phyloP scores from a whole-genome alignment of 2,797 vertebrate species.

The Coendou prehensilis region DNA sequence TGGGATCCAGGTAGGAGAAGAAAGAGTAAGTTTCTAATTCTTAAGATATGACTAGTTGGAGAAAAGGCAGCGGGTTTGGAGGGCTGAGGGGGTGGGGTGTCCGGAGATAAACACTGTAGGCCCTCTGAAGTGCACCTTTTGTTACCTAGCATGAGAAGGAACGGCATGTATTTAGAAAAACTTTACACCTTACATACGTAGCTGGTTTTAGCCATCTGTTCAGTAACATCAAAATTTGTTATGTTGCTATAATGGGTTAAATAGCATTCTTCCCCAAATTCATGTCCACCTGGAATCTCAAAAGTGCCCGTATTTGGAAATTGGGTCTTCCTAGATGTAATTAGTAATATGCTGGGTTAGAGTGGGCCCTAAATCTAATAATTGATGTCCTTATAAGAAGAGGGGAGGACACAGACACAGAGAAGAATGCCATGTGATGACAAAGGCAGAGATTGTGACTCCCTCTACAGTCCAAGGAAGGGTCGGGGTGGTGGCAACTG shows the following conservation, averaged over 20 bases:
- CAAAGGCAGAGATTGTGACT: neutral
- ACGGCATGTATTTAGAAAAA: neutral
- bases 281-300: neutral
- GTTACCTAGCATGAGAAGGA: neutral
- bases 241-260: neutral
- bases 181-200: neutral
- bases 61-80: neutral
- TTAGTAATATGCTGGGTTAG: neutral
- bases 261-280: neutral
- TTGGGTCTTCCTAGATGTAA: neutral
- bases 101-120: neutral
- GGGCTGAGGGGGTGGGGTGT: neutral
- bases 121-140: neutral
- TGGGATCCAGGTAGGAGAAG: constrained; percentile 28
- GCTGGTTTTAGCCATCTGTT: constrained; percentile 28
- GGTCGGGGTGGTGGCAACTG: neutral
- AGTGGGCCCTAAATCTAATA: neutral
- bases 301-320: constrained; percentile 40
- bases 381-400: neutral
- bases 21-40: constrained; percentile 61
- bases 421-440: neutral
- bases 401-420: neutral
- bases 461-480: neutral
- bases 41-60: neutral
- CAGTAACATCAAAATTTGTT: constrained; percentile 9